Conservation (phyloP, 2,797 vertebrate genomes). For the Cirrhinus mrigala region DNA sequence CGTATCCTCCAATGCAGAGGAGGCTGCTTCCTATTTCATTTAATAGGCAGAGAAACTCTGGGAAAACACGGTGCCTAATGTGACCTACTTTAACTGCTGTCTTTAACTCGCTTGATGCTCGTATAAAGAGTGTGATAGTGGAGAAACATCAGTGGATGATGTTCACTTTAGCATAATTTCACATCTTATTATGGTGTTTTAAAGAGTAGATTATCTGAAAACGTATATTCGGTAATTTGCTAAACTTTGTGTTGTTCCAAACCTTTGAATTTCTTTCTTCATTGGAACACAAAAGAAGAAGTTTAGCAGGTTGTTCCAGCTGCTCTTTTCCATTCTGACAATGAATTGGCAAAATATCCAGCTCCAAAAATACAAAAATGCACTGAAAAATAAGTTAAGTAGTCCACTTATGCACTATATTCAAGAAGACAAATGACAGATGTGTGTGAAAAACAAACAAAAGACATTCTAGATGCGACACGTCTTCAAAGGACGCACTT, state of each 20-base stretch:
- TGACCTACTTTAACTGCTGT: constrained; percentile 56
- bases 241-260: neutral
- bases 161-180: neutral
- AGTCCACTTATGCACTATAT: neutral
- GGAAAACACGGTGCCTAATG: neutral
- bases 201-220: neutral
- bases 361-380: neutral
- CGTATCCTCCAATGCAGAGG: constrained; percentile 33
- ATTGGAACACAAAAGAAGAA: neutral
- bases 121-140: neutral
- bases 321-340: neutral
- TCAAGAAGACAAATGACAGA: neutral
- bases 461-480: no score
- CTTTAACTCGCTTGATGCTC: constrained; percentile 14
- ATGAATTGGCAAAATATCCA: neutral
- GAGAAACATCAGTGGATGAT: neutral
- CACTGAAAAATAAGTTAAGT: neutral
- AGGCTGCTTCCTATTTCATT: constrained; percentile 52
- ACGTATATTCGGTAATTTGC: neutral
- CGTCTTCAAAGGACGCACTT: neutral
- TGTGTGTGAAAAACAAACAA: neutral
- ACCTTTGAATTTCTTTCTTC: neutral
- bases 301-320: neutral
- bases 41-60: constrained; percentile 46
- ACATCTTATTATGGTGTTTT: neutral